phyloP scores from a whole-genome alignment of 2,888 invertebrate genomes.

The Drosophila ustulata region DNA sequence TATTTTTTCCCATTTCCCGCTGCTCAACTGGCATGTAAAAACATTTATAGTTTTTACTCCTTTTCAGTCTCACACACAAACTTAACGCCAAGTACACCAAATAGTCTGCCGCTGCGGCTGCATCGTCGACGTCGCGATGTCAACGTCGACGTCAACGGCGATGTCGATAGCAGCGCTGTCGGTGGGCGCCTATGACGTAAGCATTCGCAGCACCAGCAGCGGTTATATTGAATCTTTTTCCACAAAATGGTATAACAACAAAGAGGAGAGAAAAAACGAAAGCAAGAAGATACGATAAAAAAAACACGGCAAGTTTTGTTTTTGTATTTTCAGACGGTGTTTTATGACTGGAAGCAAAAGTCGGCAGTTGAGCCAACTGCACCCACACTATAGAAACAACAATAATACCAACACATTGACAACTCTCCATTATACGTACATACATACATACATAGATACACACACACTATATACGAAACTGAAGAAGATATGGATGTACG shows the following conservation, averaged over 20 bases:
- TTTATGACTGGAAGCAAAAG: conserved; percentile 66
- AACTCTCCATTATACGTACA: not conserved
- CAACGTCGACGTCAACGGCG: conserved; percentile 10
- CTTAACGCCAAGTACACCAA: conserved; percentile 1
- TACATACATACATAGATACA: not conserved
- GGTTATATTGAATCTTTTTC: conserved; percentile 67
- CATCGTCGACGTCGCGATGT: conserved; percentile 7
- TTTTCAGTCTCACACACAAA: conserved; percentile 62
- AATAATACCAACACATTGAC: conserved; percentile 30
- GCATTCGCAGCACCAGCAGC: conserved; percentile 48
- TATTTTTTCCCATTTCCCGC: conserved; percentile 21
- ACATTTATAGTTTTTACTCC: conserved; percentile 56
- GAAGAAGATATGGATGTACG: not conserved
- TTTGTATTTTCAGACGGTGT: conserved; percentile 49
- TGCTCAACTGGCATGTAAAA: conserved; percentile 47
- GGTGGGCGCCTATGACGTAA: conserved; percentile 62
- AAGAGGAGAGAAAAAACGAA: conserved; percentile 21
- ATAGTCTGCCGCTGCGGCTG: conserved; percentile 8
- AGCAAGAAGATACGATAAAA: conserved; percentile 15
- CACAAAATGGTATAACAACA: conserved; percentile 47
- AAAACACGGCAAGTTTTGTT: conserved; percentile 38
- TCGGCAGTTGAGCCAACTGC: conserved; percentile 26
- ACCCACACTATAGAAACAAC: conserved; percentile 42
- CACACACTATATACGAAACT: not conserved
- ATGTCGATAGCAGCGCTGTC: conserved; percentile 28